phyloP scores from a whole-genome alignment of 2,113 vertebrate species.

The Cyanoramphus novaezelandiae region DNA sequence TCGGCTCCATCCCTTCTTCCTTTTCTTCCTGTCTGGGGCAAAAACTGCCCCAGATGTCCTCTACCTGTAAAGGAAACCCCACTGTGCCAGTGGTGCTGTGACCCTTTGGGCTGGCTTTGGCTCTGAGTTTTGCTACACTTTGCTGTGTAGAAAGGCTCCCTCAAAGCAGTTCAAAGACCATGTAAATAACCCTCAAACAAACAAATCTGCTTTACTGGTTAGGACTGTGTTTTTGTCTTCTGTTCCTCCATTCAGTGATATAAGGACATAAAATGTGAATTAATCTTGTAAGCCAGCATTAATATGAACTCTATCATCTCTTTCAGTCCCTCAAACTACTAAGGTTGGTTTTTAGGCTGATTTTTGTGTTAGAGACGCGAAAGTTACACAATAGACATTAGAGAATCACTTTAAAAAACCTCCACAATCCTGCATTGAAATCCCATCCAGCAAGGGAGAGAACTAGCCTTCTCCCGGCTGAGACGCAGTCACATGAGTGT shows the following conservation, averaged over 20 bases:
- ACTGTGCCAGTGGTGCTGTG: accelerated
- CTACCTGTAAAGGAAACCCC: background rate
- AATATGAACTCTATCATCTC: background rate
- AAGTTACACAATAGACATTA: constrained; percentile 33
- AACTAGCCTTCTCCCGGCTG: background rate
- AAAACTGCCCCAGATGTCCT: background rate
- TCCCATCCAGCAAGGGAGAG: constrained; percentile 1
- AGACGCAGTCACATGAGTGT: background rate
- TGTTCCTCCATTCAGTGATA: background rate
- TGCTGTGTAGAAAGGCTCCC: background rate
- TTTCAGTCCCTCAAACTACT: background rate
- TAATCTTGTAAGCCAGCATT: background rate
- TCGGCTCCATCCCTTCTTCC: background rate
- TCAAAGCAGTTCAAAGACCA: background rate
- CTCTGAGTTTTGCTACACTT: background rate
- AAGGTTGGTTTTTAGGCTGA: background rate
- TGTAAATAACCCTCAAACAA: background rate
- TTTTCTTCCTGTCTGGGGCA: background rate
- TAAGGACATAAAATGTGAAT: background rate
- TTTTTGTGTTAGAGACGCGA: background rate
- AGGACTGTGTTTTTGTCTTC: background rate
- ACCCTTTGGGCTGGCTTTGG: background rate
- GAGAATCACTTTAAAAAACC: constrained; percentile 26
- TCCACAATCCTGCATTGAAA: constrained; percentile 52
- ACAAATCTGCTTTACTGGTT: background rate